A percentile compares a stretch with the other conserved stretches of the same genome.
Evolutionary conservation across 2,797 vertebrate genomes (phyloP).

Genomic region (Acipenser ruthenus): DNA sequence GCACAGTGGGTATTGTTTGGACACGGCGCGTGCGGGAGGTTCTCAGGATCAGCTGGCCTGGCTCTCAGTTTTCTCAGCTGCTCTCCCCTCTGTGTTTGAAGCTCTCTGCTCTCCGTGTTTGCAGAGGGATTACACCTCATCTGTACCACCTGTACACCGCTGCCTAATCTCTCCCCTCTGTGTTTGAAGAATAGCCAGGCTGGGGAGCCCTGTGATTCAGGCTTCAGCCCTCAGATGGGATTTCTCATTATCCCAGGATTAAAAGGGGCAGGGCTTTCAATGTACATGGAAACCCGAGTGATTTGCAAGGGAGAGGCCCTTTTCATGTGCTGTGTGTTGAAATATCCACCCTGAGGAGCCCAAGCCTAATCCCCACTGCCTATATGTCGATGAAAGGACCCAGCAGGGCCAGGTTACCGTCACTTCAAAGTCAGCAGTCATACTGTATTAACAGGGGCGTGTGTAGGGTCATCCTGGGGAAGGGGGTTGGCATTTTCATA

Average conservation of each 20-base stretch:
- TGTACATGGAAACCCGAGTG: slow-evolving; percentile 39
- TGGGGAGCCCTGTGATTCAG: slow-evolving; percentile 19
- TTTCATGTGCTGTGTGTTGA: slow-evolving; percentile 28
- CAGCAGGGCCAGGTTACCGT: background rate
- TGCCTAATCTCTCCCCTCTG: slow-evolving; percentile 11
- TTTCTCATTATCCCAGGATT: slow-evolving; percentile 49
- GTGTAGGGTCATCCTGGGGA: too few species aligned
- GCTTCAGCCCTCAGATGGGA: slow-evolving; percentile 29
- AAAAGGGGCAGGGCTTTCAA: slow-evolving; percentile 43
- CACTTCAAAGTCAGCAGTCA: slow-evolving; percentile 3
- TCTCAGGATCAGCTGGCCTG: too few species aligned
- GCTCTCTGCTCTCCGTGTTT: slow-evolving; percentile 10
- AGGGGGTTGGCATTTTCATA: too few species aligned
- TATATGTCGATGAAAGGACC: slow-evolving; percentile 8
- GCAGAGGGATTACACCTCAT: slow-evolving; percentile 31
- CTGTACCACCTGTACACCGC: slow-evolving; percentile 29
- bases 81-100: background rate
- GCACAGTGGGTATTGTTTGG: too few species aligned
- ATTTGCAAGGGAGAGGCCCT: slow-evolving; percentile 26
- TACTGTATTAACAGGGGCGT: too few species aligned
- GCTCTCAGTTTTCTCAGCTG: too few species aligned
- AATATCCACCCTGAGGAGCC: slow-evolving; percentile 17
- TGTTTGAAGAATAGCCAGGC: slow-evolving; percentile 24
- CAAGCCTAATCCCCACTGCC: slow-evolving; percentile 18
- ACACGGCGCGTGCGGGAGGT: too few species aligned